Evolutionary conservation across 2,888 invertebrate species (phyloP).

Genomic region (Cantharis rustica): DNA sequence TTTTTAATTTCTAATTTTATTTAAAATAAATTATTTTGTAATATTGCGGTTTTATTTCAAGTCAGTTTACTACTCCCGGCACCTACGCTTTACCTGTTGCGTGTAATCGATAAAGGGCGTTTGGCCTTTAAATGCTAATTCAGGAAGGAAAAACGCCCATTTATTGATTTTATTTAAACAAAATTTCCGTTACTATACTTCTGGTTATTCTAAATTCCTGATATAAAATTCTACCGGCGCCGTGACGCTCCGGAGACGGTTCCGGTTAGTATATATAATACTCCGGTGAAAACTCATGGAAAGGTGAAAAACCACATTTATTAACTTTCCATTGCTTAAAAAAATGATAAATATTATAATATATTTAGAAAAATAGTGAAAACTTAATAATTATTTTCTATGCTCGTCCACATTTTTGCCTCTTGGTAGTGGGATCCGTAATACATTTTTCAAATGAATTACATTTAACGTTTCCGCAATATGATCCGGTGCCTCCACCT

Average conservation of each 20-base stretch:
- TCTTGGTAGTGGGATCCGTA: slow-evolving; percentile 66
- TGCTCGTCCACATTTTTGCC: slow-evolving; percentile 68
- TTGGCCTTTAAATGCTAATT: not conserved
- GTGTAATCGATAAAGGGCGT: not conserved
- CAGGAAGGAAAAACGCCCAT: not conserved
- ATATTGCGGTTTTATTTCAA: not conserved
- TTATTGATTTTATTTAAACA: slow-evolving; percentile 7
- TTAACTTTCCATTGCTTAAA: not conserved
- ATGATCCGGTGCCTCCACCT: slow-evolving; percentile 60
- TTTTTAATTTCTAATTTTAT: not conserved
- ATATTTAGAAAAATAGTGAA: no score
- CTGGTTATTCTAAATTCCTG: slow-evolving; percentile 15
- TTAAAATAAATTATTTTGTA: not conserved
- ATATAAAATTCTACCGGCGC: slow-evolving; percentile 26
- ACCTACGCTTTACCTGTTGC: not conserved
- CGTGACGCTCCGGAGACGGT: slow-evolving; percentile 29
- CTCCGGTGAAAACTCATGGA: not conserved
- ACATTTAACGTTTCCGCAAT: slow-evolving; percentile 74
- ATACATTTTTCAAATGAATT: slow-evolving; percentile 70
- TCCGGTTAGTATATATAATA: slow-evolving; percentile 7
- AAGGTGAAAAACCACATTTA: not conserved
- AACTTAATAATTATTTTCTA: slow-evolving; percentile 40
- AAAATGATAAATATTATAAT: not conserved
- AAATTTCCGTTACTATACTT: not conserved
- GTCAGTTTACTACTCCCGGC: not conserved